phyloP scores from a whole-genome alignment of 2,888 invertebrate genomes.

The Parochlus steinenii region DNA sequence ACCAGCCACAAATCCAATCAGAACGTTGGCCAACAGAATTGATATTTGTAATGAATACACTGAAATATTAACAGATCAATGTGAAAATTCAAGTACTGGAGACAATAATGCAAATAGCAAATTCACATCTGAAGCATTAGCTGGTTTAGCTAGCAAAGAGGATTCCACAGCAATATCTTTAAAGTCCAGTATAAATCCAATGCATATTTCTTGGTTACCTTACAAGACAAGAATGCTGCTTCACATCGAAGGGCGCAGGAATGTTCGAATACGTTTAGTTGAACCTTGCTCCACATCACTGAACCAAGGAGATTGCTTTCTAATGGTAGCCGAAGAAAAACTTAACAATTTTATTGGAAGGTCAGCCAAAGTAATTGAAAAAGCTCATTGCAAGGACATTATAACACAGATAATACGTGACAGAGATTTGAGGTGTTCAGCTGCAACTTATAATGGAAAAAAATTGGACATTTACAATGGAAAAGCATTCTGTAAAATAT shows the following conservation, averaged over 20 bases:
- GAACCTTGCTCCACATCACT: conserved; percentile 59
- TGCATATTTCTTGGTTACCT: conserved; percentile 39
- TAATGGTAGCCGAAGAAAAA: conserved; percentile 58
- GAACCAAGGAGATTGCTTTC: conserved; percentile 81
- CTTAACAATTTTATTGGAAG: conserved; percentile 70
- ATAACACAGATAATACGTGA: conserved; percentile 65
- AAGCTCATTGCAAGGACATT: conserved; percentile 73
- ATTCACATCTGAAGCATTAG: conserved; percentile 76
- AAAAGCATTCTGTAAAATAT: conserved; percentile 56
- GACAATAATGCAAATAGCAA: conserved; percentile 20
- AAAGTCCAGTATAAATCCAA: conserved; percentile 41
- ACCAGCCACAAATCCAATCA: conserved; percentile 67
- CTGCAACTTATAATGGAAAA: conserved; percentile 37
- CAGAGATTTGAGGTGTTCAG: conserved; percentile 71
- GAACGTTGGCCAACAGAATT: conserved; percentile 59
- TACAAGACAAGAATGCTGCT: conserved; percentile 59
- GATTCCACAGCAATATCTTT: conserved; percentile 73
- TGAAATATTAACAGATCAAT: conserved; percentile 37
- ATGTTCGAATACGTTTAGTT: conserved; percentile 77
- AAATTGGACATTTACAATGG: conserved; percentile 26
- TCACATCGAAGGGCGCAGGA: conserved; percentile 69
- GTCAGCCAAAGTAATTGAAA: conserved; percentile 85
- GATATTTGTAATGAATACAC: conserved; percentile 70
- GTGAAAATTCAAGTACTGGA: conserved; percentile 10
- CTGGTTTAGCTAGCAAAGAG: conserved; percentile 79